Base-by-base conservation (phyloP, 2,888 invertebrate species). In the Oscheius sp. region DNA sequence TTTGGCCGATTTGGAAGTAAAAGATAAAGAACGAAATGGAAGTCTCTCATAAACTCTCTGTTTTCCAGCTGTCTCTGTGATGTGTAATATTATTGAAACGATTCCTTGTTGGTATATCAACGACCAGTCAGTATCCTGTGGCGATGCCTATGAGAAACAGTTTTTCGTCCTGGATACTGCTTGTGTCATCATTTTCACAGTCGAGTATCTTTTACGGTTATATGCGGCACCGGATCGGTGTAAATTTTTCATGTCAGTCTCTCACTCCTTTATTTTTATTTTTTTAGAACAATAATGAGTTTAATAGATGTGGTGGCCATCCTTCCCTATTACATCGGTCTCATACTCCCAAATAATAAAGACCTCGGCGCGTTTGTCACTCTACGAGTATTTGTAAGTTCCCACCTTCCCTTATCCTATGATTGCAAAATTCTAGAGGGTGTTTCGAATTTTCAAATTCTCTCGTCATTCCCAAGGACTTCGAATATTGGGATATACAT, bases 401-500 rank as follows among this genome's bases (percentile, higher is more conserved):
- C n/a, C n/a, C n/a, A n/a, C n/a, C n/a, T n/a, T n/a, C n/a, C n/a
- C n/a, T n/a, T n/a, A n/a, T n/a, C n/a, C n/a, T n/a, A n/a, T n/a
- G n/a, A n/a, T n/a, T 12, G 3, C 4, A 6, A 17, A 41, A 38
- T 80, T 82, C 67, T 74, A 83, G 83, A 91, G 98, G 84, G 98
- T 99, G 85, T 99, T 98, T 90, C 92, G 98, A 87, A 98, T 98
- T 88, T 99, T 98, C 91, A 98, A 99, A 90, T 99, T 99, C 90
- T 97, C 97, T 77, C 91, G 98, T 80, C 98, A 99, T 89, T 98
- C 97, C 78, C 96, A 96, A 89, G 98, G 98, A 66, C 90, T 99
- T 70, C 91, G 98, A 78, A 99, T 99, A 87, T 91, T 99, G 81
- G 98, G 98, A 75, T 99, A 99, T 89, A 99, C 98, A 72, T 91